These are phyloP conservation scores for Mayetiola destructor DNA, from an alignment of 2,888 invertebrate genomes.

Conservation along the genomic window DNA sequence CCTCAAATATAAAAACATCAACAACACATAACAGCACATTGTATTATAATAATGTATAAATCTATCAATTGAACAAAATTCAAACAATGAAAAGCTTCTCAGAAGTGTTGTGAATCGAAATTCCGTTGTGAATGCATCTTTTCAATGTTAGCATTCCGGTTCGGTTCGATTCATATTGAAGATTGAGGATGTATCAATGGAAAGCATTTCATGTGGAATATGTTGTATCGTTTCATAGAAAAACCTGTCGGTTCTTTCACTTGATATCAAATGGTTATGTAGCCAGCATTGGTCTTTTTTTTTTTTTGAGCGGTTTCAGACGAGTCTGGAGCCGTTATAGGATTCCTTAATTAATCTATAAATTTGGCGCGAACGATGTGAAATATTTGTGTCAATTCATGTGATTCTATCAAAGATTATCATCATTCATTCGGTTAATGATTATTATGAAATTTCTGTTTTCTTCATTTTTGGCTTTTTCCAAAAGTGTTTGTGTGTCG, in stretches of 20 bases:
- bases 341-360: slow-evolving; percentile 8
- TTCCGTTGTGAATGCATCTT: background rate
- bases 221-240: slow-evolving; percentile 11
- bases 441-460: no score
- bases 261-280: background rate
- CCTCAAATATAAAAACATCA: no score
- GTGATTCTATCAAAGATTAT: background rate
- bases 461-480: background rate
- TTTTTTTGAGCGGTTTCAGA: background rate
- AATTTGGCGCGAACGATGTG: slow-evolving; percentile 8
- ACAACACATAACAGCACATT: no score
- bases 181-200: background rate
- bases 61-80: background rate
- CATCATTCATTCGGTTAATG: background rate
- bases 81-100: slow-evolving; percentile 3
- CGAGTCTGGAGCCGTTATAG: background rate
- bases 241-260: slow-evolving; percentile 10
- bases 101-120: no score
- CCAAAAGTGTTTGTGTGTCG: background rate
- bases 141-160: background rate
- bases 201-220: background rate
- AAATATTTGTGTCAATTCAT: background rate
- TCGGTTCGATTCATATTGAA: slow-evolving; percentile 3
- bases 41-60: background rate
- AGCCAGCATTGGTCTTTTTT: no score